Conservation (phyloP, 1,140 invertebrate genomes). For the Cydia strobilella region DNA sequence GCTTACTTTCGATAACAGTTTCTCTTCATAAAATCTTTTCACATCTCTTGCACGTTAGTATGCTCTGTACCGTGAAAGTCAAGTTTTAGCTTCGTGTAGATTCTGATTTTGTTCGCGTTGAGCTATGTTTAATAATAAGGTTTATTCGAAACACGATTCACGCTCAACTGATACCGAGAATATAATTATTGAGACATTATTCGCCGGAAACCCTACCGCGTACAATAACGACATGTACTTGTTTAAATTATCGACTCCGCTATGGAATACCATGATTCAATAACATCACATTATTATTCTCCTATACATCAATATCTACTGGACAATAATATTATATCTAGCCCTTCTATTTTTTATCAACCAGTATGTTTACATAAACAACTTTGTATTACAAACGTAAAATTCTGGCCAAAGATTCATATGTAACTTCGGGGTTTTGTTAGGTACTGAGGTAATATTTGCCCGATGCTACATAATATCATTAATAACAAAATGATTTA, state of each 20-base stretch:
- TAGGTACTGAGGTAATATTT: not conserved
- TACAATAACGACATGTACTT: conserved; percentile 40
- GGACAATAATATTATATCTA: no score
- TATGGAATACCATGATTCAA: not conserved
- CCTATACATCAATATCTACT: no score
- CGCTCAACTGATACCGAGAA: conserved; percentile 55
- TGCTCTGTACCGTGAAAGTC: conserved; percentile 4
- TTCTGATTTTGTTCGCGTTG: conserved; percentile 13
- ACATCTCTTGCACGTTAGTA: not conserved
- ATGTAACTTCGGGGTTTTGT: no score
- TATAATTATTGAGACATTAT: conserved; percentile 54
- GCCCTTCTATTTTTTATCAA: no score
- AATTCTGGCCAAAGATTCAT: no score
- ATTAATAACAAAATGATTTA: no score
- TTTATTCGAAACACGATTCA: conserved; percentile 63
- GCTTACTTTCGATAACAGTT: not conserved
- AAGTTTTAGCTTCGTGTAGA: not conserved
- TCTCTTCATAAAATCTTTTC: conserved; percentile 13
- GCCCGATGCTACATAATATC: no score
- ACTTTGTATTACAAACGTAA: no score
- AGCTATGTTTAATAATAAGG: conserved; percentile 27
- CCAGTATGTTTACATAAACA: no score
- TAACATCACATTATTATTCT: not conserved
- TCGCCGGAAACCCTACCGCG: conserved; percentile 57
- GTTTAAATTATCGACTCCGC: not conserved